phyloP scores from a whole-genome alignment of 2,113 vertebrate genomes.

The Illadopsis cleaveri region DNA sequence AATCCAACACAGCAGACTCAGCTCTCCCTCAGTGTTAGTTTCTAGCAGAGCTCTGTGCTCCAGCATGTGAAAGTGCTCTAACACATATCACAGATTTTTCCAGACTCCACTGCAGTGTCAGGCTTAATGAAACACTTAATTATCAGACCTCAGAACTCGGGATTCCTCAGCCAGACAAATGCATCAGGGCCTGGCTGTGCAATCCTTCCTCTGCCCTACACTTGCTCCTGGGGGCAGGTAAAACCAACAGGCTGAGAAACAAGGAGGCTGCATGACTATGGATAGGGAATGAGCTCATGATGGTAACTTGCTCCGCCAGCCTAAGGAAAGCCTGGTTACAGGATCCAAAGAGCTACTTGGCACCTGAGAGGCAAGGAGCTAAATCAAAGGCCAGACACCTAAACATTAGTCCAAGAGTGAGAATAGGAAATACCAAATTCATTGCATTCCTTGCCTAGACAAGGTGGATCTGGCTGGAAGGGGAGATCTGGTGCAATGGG shows the following conservation, averaged over 20 bases:
- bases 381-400: not conserved
- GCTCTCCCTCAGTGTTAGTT: not conserved
- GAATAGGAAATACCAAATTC: not conserved
- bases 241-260: not conserved
- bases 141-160: not conserved
- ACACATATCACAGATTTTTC: not conserved
- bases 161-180: not conserved
- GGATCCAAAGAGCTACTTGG: not conserved
- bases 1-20: not conserved
- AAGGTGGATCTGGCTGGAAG: not conserved
- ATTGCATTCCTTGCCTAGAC: not conserved
- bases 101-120: not conserved
- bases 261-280: not conserved
- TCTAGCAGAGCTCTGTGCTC: not conserved
- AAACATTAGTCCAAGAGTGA: not conserved
- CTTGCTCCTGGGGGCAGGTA: not conserved
- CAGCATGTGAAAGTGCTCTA: not conserved
- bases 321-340: not conserved
- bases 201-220: not conserved
- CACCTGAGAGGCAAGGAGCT: not conserved
- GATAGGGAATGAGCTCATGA: not conserved
- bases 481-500: not conserved
- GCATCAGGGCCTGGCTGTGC: not conserved
- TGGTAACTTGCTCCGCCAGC: not conserved
- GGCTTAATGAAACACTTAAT: conserved; percentile 59